These are phyloP conservation scores for Bilobella aurantiaca DNA, from an alignment of 1,140 invertebrate species.

Conservation along the genomic window DNA sequence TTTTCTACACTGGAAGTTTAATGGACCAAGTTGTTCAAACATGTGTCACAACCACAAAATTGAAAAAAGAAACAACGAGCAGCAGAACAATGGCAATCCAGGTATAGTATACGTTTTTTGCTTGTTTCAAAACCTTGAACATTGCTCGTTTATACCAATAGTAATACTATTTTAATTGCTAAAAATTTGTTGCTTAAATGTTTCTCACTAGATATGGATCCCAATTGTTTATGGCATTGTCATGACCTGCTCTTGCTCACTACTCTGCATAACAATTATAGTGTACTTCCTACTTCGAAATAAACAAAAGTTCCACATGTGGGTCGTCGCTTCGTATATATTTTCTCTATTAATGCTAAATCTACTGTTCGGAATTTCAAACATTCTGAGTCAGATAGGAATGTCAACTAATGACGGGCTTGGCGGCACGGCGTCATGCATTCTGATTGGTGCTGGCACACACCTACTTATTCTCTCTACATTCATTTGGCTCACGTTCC, in stretches of 20 bases:
- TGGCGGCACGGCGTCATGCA: not conserved
- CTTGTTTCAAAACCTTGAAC: no score
- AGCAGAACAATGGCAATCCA: not conserved
- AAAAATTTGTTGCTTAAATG: not conserved
- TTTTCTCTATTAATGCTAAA: slow-evolving; percentile 1
- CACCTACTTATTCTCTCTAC: slow-evolving; percentile 16
- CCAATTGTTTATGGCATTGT: slow-evolving; percentile 1
- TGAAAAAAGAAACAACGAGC: not conserved
- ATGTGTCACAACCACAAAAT: not conserved
- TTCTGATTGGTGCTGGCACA: slow-evolving; percentile 6
- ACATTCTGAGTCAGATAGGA: not conserved
- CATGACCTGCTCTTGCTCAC: slow-evolving; percentile 10
- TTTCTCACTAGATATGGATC: not conserved
- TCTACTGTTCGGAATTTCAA: not conserved
- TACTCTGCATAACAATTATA: slow-evolving; percentile 13
- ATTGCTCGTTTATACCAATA: no score
- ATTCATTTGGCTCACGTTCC: slow-evolving; percentile 22
- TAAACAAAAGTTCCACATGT: slow-evolving; percentile 19
- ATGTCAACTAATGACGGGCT: not conserved
- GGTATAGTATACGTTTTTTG: not conserved
- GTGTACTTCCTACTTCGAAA: slow-evolving; percentile 22
- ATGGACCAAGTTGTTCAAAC: not conserved
- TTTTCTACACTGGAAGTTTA: not conserved
- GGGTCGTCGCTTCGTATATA: not conserved
- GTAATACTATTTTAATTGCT: no score